Evolutionary conservation across 2,888 invertebrate species (phyloP).

Genomic region (Melanostoma scalare): DNA sequence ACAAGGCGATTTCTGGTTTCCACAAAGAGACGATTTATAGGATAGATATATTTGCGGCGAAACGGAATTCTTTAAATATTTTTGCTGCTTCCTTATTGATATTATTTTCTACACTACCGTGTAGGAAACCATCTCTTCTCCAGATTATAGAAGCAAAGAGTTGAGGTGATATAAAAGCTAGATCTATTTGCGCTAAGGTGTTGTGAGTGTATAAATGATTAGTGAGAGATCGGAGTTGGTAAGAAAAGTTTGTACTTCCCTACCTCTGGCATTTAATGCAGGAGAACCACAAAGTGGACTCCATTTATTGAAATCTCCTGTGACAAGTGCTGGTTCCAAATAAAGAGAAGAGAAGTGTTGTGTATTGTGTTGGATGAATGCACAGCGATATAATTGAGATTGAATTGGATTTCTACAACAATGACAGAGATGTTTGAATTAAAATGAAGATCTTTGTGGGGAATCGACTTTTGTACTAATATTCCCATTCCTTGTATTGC

Average conservation of each 20-base stretch:
- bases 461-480: constrained; percentile 40
- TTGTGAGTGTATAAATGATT: constrained; percentile 39
- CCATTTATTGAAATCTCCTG: constrained; percentile 45
- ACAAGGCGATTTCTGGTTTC: background rate
- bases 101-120: constrained; percentile 44
- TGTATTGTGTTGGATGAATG: constrained; percentile 36
- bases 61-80: constrained; percentile 3
- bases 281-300: constrained; percentile 47
- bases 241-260: constrained; percentile 32
- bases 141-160: constrained; percentile 16
- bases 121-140: constrained; percentile 8
- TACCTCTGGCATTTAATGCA: constrained; percentile 19
- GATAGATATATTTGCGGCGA: background rate
- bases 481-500: constrained; percentile 57
- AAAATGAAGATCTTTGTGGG: constrained; percentile 35
- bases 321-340: constrained; percentile 16
- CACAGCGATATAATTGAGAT: constrained; percentile 26
- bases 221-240: constrained; percentile 28
- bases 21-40: constrained; percentile 11
- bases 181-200: constrained; percentile 33
- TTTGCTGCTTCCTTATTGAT: constrained; percentile 4
- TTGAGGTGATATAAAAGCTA: constrained; percentile 14
- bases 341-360: constrained; percentile 26
- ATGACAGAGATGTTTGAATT: constrained; percentile 16
- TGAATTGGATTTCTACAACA: constrained; percentile 33